Base-by-base conservation (phyloP, 2,888 invertebrate species). In the Spodoptera littoralis region DNA sequence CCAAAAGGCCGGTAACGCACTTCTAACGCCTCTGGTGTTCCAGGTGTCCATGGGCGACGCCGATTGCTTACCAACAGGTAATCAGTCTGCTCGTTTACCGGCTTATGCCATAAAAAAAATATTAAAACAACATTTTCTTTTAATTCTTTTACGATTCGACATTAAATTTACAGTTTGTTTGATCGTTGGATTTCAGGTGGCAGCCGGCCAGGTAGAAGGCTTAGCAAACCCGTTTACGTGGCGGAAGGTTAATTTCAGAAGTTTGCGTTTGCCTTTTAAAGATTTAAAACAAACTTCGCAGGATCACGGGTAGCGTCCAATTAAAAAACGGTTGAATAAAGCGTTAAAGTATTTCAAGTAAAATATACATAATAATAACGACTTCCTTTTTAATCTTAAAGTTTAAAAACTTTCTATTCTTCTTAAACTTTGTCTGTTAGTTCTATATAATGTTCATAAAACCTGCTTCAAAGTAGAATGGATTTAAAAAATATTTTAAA, bases 231-330 rank as follows among this genome's bases (percentile, higher is more conserved):
- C 49, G 55, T 49, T 66, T 57, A 36, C 43, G 22, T 41, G 12
- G 43, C 49, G 22, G 44, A 22, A 57, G 55, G 62, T 69, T 72
- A 62, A 72, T 69, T 75, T 60, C 18, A 56, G 63, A 77, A 74
- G 60, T 72, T 75, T 51, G 18, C 47, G 50, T 64, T 60, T 57
- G 49, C 52, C 64, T 72, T 68, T 73, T 68, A 55, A 56, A 67
- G 62, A 77, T 60, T 62, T 55, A 51, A 64, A 49, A 74, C 52
- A 64, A 64, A 69, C 57, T 75, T 63, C 22, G 11, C 43, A 13
- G 50, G 60, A 48, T 57, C 59, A 56, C 30, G 45, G 11, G 51
- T 12, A 12, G 11, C 48, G 65, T 50, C 48, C 57, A 65, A 67
- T 77, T 60, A 61, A 46, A 56, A 49, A 55, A 51, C n/a, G 51